Conservation (phyloP, 1,140 invertebrate species). For the Venturia canescens region DNA sequence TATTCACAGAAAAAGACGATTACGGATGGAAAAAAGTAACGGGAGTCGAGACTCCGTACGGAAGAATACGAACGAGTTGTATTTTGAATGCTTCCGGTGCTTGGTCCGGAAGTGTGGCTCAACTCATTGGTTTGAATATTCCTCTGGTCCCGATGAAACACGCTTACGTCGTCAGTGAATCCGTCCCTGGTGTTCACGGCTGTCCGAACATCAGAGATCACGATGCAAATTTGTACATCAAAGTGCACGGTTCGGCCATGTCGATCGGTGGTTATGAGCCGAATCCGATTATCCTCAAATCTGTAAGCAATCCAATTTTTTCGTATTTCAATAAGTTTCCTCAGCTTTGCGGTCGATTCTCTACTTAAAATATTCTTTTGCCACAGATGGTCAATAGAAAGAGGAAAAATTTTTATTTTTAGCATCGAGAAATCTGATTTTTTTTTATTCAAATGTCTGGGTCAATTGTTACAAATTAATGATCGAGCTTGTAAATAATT, state of each 20-base stretch:
- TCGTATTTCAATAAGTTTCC: too few relatives aligned
- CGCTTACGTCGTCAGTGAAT: conserved; percentile 90
- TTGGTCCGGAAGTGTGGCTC: conserved; percentile 87
- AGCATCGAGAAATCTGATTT: too few relatives aligned
- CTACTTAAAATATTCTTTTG: too few relatives aligned
- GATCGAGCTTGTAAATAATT: background rate
- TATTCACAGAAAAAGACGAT: conserved; percentile 80
- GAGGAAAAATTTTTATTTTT: too few relatives aligned
- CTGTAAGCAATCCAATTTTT: conserved; percentile 74
- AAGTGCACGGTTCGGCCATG: conserved; percentile 89
- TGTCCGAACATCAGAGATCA: conserved; percentile 91
- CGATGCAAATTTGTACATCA: conserved; percentile 89
- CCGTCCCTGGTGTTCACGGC: conserved; percentile 83
- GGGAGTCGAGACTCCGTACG: conserved; percentile 85
- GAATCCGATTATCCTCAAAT: conserved; percentile 88
- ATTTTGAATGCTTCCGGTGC: conserved; percentile 88
- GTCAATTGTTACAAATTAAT: too few relatives aligned
- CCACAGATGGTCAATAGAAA: too few relatives aligned
- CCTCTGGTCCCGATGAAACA: conserved; percentile 92
- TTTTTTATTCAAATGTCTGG: too few relatives aligned
- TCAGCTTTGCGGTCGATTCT: too few relatives aligned
- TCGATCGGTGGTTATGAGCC: conserved; percentile 92
- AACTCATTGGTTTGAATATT: conserved; percentile 83
- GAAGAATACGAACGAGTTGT: conserved; percentile 84
- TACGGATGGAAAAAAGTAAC: conserved; percentile 82